These are phyloP conservation scores for Paracentrotus lividus DNA, from an alignment of 53 echinoderm and acorn worm species.

Conservation along the genomic window DNA sequence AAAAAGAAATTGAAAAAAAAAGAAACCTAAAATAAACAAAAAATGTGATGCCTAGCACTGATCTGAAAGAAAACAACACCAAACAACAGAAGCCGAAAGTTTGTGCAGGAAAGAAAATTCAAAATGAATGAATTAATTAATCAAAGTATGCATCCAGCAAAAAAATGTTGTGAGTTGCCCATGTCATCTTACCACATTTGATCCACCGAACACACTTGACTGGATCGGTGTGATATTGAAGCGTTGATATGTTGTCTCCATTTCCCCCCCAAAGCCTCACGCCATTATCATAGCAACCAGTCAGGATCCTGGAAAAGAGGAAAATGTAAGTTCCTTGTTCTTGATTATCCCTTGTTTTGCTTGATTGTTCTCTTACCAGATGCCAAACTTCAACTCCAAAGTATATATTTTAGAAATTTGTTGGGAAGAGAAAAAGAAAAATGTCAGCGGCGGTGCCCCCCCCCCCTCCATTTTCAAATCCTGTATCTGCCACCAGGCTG, in stretches of 20 bases:
- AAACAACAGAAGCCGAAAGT: too few relatives aligned
- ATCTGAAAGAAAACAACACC: too few relatives aligned
- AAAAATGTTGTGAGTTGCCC: neutral
- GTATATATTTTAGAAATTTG: too few relatives aligned
- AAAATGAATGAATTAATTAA: too few relatives aligned
- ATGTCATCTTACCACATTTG: conserved; percentile 76
- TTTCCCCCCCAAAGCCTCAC: conserved; percentile 87
- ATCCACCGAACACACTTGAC: conserved; percentile 94
- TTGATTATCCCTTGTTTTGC: neutral
- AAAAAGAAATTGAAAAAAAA: too few relatives aligned
- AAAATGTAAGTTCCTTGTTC: neutral
- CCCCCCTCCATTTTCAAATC: too few relatives aligned
- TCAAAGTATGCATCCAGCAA: neutral
- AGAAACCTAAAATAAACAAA: too few relatives aligned
- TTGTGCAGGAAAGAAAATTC: too few relatives aligned
- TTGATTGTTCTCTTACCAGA: neutral
- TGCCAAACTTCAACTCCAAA: neutral
- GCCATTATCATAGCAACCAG: conserved; percentile 94
- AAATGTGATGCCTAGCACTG: too few relatives aligned
- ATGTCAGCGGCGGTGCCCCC: too few relatives aligned
- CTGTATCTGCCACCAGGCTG: too few relatives aligned
- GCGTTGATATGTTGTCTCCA: conserved; percentile 80
- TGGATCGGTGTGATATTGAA: conserved; percentile 93
- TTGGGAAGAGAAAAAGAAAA: too few relatives aligned
- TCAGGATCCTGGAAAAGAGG: conserved; percentile 80